These are phyloP conservation scores for Philotrypesis tridentata DNA, from an alignment of 1,140 invertebrate species.

Conservation along the genomic window DNA sequence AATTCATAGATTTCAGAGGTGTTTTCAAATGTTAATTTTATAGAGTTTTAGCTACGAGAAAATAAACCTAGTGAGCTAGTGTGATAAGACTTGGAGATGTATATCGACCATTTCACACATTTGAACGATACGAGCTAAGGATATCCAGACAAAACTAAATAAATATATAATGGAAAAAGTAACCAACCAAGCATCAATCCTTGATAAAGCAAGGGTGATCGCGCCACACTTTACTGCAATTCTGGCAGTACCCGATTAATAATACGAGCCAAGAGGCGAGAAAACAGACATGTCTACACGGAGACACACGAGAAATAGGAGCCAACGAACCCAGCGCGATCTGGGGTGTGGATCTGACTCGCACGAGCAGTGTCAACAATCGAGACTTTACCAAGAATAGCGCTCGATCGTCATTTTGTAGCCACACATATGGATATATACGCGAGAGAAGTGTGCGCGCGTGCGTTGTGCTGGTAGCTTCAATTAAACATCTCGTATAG, in stretches of 20 bases:
- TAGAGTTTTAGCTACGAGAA: too few species aligned
- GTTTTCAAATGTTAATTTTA: too few species aligned
- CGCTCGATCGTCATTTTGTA: constrained; percentile 56
- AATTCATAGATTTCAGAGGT: too few species aligned
- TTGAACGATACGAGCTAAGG: too few species aligned
- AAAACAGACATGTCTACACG: background rate
- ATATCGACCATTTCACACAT: too few species aligned
- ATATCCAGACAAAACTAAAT: too few species aligned
- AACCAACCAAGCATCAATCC: too few species aligned
- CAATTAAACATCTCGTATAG: constrained; percentile 67
- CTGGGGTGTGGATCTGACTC: background rate
- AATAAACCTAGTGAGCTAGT: too few species aligned
- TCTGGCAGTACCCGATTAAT: background rate
- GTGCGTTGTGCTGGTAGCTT: constrained; percentile 55
- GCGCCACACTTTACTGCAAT: background rate
- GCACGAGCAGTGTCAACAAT: constrained; percentile 62
- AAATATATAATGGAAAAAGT: too few species aligned
- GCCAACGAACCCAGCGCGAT: background rate
- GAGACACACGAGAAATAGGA: background rate
- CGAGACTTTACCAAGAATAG: constrained; percentile 64
- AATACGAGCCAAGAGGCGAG: background rate
- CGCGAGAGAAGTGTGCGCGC: constrained; percentile 57
- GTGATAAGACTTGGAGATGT: too few species aligned
- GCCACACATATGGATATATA: constrained; percentile 32
- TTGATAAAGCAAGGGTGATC: too few species aligned